Conservation (phyloP, 2,888 invertebrate species). For the Ormyrus labotus region DNA sequence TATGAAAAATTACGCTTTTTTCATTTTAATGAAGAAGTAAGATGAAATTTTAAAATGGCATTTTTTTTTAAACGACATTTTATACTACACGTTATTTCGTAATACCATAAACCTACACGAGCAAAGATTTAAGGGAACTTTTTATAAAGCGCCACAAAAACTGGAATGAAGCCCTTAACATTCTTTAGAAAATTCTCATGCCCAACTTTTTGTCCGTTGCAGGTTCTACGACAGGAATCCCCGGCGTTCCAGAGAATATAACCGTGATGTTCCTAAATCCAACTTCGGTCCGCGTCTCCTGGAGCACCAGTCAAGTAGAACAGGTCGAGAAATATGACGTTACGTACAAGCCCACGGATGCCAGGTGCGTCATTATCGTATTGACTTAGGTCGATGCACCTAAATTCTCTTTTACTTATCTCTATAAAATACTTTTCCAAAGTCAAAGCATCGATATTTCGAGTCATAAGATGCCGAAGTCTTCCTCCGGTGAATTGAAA, state of each 20-base stretch:
- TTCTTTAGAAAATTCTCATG: too few species aligned
- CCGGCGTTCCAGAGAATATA: slow-evolving; percentile 89
- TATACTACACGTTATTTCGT: too few species aligned
- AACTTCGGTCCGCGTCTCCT: slow-evolving; percentile 89
- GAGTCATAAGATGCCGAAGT: neutral
- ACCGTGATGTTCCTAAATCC: slow-evolving; percentile 92
- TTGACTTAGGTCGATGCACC: neutral
- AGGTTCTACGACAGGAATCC: slow-evolving; percentile 88
- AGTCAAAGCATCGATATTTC: slow-evolving; percentile 27
- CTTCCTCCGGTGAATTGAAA: neutral
- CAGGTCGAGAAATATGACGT: slow-evolving; percentile 93
- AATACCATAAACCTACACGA: too few species aligned
- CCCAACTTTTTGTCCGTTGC: slow-evolving; percentile 62
- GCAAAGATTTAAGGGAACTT: too few species aligned
- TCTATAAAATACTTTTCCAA: neutral
- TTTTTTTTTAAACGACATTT: too few species aligned
- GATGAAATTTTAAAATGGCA: too few species aligned
- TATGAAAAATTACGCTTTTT: too few species aligned
- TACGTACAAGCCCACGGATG: slow-evolving; percentile 92
- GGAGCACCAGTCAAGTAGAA: slow-evolving; percentile 87
- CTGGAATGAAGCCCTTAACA: too few species aligned
- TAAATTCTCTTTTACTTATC: neutral
- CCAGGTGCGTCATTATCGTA: slow-evolving; percentile 83
- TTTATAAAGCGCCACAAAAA: too few species aligned
- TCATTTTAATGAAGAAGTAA: too few species aligned